Evolutionary conservation across 92 coral and sea anemone species (phyloP), one percentile per base, ranked within the genome.

Genomic region (Phenganax stokvisi): DNA sequence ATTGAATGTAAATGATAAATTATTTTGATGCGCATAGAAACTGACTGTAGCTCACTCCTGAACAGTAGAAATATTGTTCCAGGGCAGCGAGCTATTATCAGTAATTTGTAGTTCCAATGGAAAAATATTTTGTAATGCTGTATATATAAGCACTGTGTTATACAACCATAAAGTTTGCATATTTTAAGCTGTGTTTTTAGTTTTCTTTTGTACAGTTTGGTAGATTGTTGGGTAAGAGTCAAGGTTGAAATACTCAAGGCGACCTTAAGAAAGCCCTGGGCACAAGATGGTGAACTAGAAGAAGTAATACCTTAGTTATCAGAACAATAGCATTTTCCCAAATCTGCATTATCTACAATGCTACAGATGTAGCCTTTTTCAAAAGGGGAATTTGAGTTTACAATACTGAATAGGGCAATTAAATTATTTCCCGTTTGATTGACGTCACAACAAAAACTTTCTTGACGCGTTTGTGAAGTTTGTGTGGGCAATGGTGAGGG

Each of bases 81-180:
- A 30, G 25, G 70, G 57, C 70, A 76, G 57, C 51, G 70, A 64
- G 29, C 31, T 64, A 51, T 63, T 65, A 79, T 79, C 30, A 76
- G 81, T 76, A 28, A 8, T 62, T 16, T 63, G 83, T 79, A 79
- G 31, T 79, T 79, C 83, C 83, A 63, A 79, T 79, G 83, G 83
- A 79, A 79, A 63, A 53, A 60, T 63, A 79, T 79, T 54, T 30
- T 79, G 83, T 79, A 79, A 79, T 79, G 74, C 83, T 79, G 28
- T 53, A 44, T 51, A 60, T 54, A 52, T n/a, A n/a, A 73, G 62
- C 58, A 53, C 77, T 53, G 62, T 53, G 27, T 71, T 53, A 30
- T 53, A 30, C 9, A 12, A 53, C 58, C 31, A 68, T 68, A 68
- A 68, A 68, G 16, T 68, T 68, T 37, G 54, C 47, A 37, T 8